phyloP scores from a whole-genome alignment of 2,113 vertebrate genomes.

The Aythya baeri region DNA sequence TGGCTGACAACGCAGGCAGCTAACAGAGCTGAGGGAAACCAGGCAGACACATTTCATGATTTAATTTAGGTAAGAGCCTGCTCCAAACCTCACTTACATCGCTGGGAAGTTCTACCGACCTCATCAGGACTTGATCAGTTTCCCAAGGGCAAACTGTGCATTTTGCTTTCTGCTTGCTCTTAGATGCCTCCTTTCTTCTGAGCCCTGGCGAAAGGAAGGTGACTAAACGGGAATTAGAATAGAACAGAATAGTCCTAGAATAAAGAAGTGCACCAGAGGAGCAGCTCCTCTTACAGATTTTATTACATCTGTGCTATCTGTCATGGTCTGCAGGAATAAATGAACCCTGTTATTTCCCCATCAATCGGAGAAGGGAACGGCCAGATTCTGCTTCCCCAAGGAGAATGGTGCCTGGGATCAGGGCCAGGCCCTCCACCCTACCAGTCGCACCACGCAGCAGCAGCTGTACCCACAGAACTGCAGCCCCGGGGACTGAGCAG shows the following conservation, averaged over 20 bases:
- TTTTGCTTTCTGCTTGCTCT: neutral
- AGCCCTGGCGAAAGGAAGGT: neutral
- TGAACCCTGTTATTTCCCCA: neutral
- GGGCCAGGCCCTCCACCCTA: fast-evolving
- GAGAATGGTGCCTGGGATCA: fast-evolving
- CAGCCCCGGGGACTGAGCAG: neutral
- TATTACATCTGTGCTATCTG: neutral
- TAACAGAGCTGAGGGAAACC: neutral
- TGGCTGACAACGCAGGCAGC: neutral
- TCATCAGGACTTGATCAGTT: neutral
- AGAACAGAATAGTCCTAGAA: neutral
- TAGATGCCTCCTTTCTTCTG: neutral
- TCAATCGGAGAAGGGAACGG: neutral
- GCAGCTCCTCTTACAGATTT: neutral
- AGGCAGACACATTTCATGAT: neutral
- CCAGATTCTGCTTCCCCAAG: fast-evolving
- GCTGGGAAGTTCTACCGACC: neutral
- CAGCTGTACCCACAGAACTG: fast-evolving
- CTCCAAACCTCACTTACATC: neutral
- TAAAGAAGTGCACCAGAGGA: neutral
- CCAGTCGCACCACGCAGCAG: neutral
- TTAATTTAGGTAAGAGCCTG: fast-evolving
- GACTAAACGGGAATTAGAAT: neutral
- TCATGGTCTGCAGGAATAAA: neutral
- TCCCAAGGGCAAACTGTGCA: neutral